Conservation (phyloP, 2,888 invertebrate genomes). For the Lycocerus yunnanus region DNA sequence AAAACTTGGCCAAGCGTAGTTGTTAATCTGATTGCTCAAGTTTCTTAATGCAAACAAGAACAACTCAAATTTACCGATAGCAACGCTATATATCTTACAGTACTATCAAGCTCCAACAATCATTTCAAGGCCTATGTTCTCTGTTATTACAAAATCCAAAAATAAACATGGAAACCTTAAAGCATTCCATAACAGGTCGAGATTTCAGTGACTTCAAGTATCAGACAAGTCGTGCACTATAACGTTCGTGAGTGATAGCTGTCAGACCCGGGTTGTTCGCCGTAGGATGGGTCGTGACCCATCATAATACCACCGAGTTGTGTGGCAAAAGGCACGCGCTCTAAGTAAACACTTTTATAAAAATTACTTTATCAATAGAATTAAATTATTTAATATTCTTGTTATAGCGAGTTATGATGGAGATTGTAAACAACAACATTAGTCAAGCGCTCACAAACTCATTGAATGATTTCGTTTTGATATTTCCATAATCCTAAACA, state of each 20-base stretch:
- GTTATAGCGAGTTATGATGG: neutral
- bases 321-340: slow-evolving; percentile 35
- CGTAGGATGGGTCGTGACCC: slow-evolving; percentile 37
- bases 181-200: slow-evolving; percentile 20
- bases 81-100: slow-evolving; percentile 11
- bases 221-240: slow-evolving; percentile 26
- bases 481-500: neutral
- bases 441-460: neutral
- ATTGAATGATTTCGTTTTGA: neutral
- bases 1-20: neutral
- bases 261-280: slow-evolving; percentile 38
- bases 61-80: slow-evolving; percentile 7
- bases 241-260: slow-evolving; percentile 42
- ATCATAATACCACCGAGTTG: slow-evolving; percentile 32
- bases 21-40: slow-evolving; percentile 3
- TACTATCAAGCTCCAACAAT: slow-evolving; percentile 14
- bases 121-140: slow-evolving; percentile 12
- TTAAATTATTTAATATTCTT: neutral
- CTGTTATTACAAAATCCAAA: slow-evolving; percentile 28
- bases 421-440: neutral
- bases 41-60: slow-evolving; percentile 12
- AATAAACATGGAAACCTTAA: slow-evolving; percentile 27
- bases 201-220: slow-evolving; percentile 13
- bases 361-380: neutral
- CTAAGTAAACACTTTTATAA: slow-evolving; percentile 22